Evolutionary conservation across 2,888 invertebrate genomes (phyloP).

Genomic region (Synanthedon myopaeformis): DNA sequence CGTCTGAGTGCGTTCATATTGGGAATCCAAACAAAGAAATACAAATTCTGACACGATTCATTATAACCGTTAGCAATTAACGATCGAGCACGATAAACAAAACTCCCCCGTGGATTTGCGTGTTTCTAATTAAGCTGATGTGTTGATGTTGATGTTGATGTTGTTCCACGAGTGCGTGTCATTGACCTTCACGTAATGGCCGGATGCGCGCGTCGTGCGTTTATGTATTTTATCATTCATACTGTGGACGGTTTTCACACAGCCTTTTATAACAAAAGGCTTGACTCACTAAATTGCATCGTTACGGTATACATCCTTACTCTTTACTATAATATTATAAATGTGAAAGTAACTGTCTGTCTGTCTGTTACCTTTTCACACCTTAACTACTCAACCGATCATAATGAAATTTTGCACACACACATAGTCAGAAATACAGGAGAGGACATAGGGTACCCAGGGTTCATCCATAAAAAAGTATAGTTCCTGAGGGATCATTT

Average conservation of each 20-base stretch:
- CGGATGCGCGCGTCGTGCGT: slow-evolving; percentile 35
- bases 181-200: slow-evolving; percentile 51
- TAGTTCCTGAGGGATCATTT: too few species aligned
- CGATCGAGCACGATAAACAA: neutral
- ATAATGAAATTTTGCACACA: too few species aligned
- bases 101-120: neutral
- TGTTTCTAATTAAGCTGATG: slow-evolving; percentile 29
- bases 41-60: neutral
- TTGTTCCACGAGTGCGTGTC: slow-evolving; percentile 29
- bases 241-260: slow-evolving; percentile 22
- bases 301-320: slow-evolving; percentile 1
- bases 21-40: neutral
- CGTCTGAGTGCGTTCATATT: neutral
- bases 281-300: slow-evolving; percentile 5
- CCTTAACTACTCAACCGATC: too few species aligned
- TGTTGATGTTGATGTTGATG: slow-evolving; percentile 21
- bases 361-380: too few species aligned
- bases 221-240: slow-evolving; percentile 31
- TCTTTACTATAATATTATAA: too few species aligned
- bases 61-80: neutral
- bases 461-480: too few species aligned
- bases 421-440: too few species aligned
- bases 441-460: too few species aligned
- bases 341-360: too few species aligned
- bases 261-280: slow-evolving; percentile 18